Evolutionary conservation across 92 coral and sea anemone species (phyloP), one percentile per base, ranked within the genome.

Genomic region (Actinernus sp.): DNA sequence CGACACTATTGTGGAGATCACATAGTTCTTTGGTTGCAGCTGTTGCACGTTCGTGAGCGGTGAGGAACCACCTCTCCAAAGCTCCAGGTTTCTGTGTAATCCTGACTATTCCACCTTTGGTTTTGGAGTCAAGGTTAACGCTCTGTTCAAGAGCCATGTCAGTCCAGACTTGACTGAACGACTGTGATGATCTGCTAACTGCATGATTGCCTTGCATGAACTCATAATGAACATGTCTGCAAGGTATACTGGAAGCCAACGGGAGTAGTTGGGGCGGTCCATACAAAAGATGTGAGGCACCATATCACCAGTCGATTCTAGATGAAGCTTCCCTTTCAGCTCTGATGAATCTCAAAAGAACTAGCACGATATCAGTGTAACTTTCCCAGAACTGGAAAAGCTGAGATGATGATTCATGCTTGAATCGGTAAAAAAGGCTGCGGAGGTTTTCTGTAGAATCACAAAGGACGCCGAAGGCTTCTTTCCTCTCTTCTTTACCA

Each of bases 211-310:
- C 79, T 6, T 40, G 18, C 24, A 69, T 3, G 28, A 79, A 79
- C 60, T 79, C 58, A 9, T 50, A n/a, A 30, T 73, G 31, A 30
- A 65, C 87, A 80, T 80, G 49, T 71, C 75, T 10, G 65, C 80
- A 8, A 80, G 52, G 74, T 80, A 80, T 13, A 68, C 84, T 1
- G 90, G 68, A 9, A 83, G 70, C 84, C 90, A 83, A 0, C 77
- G 56, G 50, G 91, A 68, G 79, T 70, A 84, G 43, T 86, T 80
- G 70, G 44, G 63, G 8, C 58, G 32, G 41, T 63, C 71, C 71
- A 46, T 30, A 1, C 39, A 18, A 20, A 62, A 62, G 51, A 62
- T 40, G 36, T 44, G 57, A 1, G 70, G 57, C n/a, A 22, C 30
- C 70, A 63, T 63, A 22, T 63, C 31, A 27, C 33, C 44, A 26